Percentiles rank a stretch among this genome's conserved stretches.
phyloP scores from a whole-genome alignment of 1,140 invertebrate species.

The Chionoecetes opilio region DNA sequence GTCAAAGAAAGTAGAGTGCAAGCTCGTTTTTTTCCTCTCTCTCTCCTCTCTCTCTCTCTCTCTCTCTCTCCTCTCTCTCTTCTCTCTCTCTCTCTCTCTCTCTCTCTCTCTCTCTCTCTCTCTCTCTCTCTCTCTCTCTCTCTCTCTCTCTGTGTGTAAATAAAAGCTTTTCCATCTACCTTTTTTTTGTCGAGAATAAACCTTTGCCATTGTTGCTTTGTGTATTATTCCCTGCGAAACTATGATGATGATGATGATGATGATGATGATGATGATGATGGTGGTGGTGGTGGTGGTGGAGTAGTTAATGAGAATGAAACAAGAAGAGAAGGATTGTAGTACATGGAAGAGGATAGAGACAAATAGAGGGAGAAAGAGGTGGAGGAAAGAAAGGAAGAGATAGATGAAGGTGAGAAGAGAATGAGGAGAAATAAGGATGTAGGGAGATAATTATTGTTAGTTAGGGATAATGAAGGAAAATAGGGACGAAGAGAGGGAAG shows the following conservation, averaged over 20 bases:
- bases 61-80: no score
- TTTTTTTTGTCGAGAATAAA: constrained; percentile 17
- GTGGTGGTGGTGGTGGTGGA: background rate
- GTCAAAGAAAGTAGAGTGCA: constrained; percentile 2
- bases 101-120: no score
- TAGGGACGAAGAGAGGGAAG: background rate
- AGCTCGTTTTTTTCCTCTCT: no score
- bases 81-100: no score
- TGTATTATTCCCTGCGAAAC: background rate
- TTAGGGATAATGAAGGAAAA: background rate
- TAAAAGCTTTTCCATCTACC: constrained; percentile 45
- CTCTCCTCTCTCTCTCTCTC: no score
- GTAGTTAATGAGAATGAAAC: background rate
- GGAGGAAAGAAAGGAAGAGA: no score
- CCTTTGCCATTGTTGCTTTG: background rate
- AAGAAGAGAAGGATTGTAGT: background rate
- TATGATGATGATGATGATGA: constrained; percentile 30
- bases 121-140: no score
- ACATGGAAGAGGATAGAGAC: no score
- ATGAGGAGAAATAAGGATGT: background rate
- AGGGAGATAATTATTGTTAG: no score
- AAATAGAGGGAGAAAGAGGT: no score
- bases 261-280: constrained; percentile 36
- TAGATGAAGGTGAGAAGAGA: no score
- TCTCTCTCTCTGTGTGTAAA: constrained; percentile 48